phyloP scores from a whole-genome alignment of 2,113 vertebrate species.

The Oncorhynchus mykiss region DNA sequence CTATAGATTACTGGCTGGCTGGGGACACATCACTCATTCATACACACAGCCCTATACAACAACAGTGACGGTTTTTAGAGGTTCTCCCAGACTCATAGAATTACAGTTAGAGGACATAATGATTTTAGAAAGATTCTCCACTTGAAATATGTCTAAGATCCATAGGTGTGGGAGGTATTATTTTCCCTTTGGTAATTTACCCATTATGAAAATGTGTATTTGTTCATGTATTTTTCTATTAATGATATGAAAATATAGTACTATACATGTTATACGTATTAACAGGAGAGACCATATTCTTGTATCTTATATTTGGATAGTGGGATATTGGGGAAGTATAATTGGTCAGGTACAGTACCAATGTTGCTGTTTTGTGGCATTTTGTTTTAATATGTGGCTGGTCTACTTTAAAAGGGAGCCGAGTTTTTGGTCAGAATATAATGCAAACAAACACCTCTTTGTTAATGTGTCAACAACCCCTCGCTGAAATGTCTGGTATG shows the following conservation, averaged over 20 bases:
- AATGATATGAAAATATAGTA: constrained; percentile 65
- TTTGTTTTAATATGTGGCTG: constrained; percentile 67
- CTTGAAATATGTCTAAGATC: constrained; percentile 51
- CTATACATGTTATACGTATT: constrained; percentile 49
- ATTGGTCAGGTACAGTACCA: constrained; percentile 47
- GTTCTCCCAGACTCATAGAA: constrained; percentile 31
- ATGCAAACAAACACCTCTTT: constrained; percentile 3
- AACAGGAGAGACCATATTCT: constrained; percentile 62
- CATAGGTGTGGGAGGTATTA: constrained; percentile 43
- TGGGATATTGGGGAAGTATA: constrained; percentile 24
- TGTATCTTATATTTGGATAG: constrained; percentile 54
- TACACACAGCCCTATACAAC: constrained; percentile 37
- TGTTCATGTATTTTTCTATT: constrained; percentile 77
- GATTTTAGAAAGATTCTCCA: constrained; percentile 60
- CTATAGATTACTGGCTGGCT: constrained; percentile 36
- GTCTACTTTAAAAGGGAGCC: constrained; percentile 67
- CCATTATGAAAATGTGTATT: constrained; percentile 66
- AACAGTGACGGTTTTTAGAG: constrained; percentile 39
- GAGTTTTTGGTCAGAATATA: constrained; percentile 15
- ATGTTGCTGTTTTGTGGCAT: constrained; percentile 49
- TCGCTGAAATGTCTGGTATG: not conserved
- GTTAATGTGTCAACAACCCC: not conserved
- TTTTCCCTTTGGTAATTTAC: constrained; percentile 53
- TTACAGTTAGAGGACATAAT: constrained; percentile 38
- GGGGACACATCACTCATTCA: constrained; percentile 12